Evolutionary conservation across 2,113 vertebrate genomes (phyloP).

Genomic region (Varanus komodoensis): DNA sequence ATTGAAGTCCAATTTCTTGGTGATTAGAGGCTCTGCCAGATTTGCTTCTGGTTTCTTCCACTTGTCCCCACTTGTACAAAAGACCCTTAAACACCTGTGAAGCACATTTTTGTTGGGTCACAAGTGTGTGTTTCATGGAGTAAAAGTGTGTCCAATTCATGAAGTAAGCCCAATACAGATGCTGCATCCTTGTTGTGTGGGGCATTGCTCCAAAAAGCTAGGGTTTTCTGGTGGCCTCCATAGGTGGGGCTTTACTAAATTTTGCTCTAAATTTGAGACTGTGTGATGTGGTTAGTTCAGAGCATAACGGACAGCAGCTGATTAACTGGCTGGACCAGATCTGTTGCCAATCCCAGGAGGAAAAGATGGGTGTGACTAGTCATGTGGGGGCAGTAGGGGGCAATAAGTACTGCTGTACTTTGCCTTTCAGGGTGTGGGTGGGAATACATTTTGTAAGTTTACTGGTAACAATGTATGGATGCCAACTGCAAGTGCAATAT

Average conservation of each 20-base stretch:
- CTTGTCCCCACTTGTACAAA: too few species aligned
- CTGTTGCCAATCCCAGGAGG: not conserved
- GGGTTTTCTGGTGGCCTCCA: not conserved
- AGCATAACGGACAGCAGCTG: not conserved
- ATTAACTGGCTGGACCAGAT: not conserved
- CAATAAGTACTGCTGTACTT: too few species aligned
- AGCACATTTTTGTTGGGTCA: too few species aligned
- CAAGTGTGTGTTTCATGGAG: too few species aligned
- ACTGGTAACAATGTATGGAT: too few species aligned
- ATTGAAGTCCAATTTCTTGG: not conserved
- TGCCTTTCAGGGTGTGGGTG: too few species aligned
- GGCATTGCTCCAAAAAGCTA: not conserved
- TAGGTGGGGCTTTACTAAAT: not conserved
- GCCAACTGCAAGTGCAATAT: too few species aligned
- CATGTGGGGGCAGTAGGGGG: too few species aligned
- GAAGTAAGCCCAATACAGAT: not conserved
- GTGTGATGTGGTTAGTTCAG: not conserved
- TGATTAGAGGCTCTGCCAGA: not conserved
- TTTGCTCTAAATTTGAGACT: not conserved
- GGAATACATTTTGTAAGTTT: too few species aligned
- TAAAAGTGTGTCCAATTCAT: not conserved
- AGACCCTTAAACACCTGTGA: too few species aligned
- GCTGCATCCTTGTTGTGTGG: not conserved
- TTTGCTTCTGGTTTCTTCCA: not conserved
- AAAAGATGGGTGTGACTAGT: not conserved